phyloP scores from a whole-genome alignment of 2,113 vertebrate species.

The Microtus montanus region DNA sequence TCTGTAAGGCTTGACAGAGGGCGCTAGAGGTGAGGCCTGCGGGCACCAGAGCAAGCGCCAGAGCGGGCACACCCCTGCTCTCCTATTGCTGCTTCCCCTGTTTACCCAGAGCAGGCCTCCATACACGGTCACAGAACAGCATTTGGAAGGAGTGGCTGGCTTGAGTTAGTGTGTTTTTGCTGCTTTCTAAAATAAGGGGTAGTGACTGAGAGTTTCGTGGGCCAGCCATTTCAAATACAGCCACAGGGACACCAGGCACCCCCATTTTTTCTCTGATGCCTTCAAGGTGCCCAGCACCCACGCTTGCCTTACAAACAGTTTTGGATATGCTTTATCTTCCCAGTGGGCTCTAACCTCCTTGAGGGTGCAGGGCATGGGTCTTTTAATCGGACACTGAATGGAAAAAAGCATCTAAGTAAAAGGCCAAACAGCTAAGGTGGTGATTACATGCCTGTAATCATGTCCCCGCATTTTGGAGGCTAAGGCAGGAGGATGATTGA shows the following conservation, averaged over 20 bases:
- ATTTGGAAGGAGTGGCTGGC: not conserved
- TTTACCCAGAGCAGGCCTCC: not conserved
- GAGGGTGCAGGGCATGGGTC: not conserved
- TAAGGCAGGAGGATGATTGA: not conserved
- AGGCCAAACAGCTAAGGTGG: not conserved
- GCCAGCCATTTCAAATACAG: not conserved
- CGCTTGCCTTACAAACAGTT: not conserved
- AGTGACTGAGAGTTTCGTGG: not conserved
- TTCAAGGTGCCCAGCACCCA: not conserved
- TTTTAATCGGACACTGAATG: not conserved
- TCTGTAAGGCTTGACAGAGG: not conserved
- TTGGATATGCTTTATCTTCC: not conserved
- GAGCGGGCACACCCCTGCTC: not conserved
- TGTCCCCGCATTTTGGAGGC: not conserved
- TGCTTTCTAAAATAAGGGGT: not conserved
- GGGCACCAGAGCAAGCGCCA: too few species aligned
- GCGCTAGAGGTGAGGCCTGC: not conserved
- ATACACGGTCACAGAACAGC: not conserved
- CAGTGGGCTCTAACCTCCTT: not conserved
- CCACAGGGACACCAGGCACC: not conserved
- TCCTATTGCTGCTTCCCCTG: not conserved
- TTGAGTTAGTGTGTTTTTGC: not conserved
- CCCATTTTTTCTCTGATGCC: not conserved
- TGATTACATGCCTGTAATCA: not conserved
- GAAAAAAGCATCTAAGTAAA: not conserved